Evolutionary conservation across 2,888 invertebrate species (phyloP), one percentile per base, ranked within the genome.

Genomic region (Papilio protenor): DNA sequence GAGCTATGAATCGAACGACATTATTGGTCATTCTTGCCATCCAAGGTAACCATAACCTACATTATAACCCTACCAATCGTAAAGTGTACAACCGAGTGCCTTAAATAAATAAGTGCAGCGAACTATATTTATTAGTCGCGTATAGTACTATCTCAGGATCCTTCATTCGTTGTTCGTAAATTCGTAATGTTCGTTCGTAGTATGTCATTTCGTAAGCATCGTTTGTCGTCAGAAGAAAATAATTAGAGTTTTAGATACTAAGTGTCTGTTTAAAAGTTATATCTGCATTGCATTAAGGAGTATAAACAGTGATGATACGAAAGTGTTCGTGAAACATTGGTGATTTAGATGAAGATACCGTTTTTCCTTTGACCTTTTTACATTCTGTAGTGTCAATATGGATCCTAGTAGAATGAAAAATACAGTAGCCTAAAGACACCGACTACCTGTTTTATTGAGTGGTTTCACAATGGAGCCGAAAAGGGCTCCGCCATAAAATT

Each of bases 401-500:
- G 89, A 88, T 86, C 84, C 84, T 86, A 85, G 84, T 83, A 84
- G 82, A 85, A 87, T 85, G 83, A 87, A 83, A 86, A 85, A 86
- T 82, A 81, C 84, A 84, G 85, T 86, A 87, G 87, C 84, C 81
- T 83, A 84, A 85, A 85, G 86, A 85, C 84, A 87, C 86, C 82
- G 82, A 83, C 87, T 88, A 87, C 88, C 87, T 85, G 87, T 89
- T 91, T 90, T 89, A 89, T 89, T 84, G 82, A 86, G 86, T 87
- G 87, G 83, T 86, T 92, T 91, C 90, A 94, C 91, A 92, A 94
- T 94, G 94, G 91, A 90, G 88, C 90, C 90, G 84, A 89, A 89
- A 91, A 86, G 91, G 90, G 94, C 92, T 89, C 94, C 94, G 87
- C 94, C 94, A 94, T 94, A 94, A 94, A 94, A 87, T 86, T 88